Conservation (phyloP, 2,113 vertebrate species). For the Amphiprion ocellaris region DNA sequence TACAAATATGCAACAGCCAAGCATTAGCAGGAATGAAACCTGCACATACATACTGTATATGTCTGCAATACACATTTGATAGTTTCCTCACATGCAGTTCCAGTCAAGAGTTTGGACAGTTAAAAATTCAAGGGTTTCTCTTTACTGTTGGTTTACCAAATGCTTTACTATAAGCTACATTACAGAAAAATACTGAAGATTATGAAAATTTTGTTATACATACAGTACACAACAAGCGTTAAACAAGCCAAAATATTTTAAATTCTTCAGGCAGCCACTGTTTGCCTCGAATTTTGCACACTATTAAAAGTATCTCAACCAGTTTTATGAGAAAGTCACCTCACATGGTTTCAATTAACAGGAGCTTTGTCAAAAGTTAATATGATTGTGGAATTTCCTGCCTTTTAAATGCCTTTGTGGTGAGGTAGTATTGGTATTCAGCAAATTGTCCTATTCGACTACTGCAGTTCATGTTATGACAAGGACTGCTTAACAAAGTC, state of each 20-base stretch:
- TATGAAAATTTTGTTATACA: background rate
- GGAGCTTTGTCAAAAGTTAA: background rate
- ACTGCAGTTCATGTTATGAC: no score
- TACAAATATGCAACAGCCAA: conserved; percentile 17
- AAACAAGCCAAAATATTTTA: background rate
- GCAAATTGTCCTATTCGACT: no score
- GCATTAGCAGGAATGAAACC: background rate
- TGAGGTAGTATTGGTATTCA: no score
- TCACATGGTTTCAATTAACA: background rate
- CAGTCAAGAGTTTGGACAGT: no score
- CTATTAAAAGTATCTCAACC: background rate
- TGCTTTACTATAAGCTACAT: background rate
- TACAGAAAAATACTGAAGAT: background rate
- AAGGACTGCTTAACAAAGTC: no score
- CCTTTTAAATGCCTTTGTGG: background rate
- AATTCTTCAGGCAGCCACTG: background rate
- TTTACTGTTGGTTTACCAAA: no score
- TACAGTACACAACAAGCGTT: background rate
- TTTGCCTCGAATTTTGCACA: background rate
- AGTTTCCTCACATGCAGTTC: no score
- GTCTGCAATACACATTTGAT: no score
- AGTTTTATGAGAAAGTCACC: background rate
- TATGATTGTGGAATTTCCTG: background rate
- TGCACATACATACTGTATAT: no score
- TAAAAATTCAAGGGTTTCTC: no score